A percentile compares a stretch with the other conserved stretches of the same genome.
These are phyloP conservation scores for human (Homo sapiens) DNA, from an alignment of 2,113 vertebrate genomes.

Conservation along the genomic window GRCh38 chr15:20730001-20730500, in stretches of 20 bases:
- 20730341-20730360: neutral
- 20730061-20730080: neutral
- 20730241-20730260: neutral
- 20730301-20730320: neutral
- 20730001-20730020: neutral
- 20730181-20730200: neutral
- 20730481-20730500: neutral
- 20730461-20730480: neutral
- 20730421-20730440: neutral
- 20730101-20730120: neutral
- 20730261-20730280: neutral
- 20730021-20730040: neutral
- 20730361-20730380: neutral
- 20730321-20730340: neutral
- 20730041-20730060: neutral
- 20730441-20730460: too few relatives aligned
- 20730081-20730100: neutral
- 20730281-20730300: neutral
- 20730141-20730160: neutral
- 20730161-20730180: neutral
- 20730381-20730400: neutral
- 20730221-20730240: neutral
- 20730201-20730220: neutral
- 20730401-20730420: neutral
- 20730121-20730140: neutral